Percentiles rank a stretch among this genome's conserved stretches.
phyloP scores from a whole-genome alignment of 2,113 vertebrate species.

The Colossoma macropomum region DNA sequence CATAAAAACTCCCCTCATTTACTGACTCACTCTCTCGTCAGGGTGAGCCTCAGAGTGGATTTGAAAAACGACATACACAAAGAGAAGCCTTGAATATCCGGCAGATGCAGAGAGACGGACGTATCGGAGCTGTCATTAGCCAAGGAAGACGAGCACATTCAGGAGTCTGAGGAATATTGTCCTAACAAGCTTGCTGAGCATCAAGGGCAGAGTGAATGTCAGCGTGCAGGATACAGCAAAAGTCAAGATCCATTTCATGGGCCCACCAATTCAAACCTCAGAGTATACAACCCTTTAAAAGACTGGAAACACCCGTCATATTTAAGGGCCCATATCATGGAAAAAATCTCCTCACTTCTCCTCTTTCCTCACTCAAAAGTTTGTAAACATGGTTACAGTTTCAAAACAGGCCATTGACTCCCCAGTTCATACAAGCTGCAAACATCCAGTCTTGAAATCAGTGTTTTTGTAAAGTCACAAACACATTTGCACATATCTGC shows the following conservation, averaged over 20 bases:
- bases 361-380: no score
- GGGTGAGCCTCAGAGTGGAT: not conserved
- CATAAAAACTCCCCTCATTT: constrained; percentile 12
- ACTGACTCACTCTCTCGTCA: not conserved
- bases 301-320: no score
- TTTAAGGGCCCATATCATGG: no score
- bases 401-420: no score
- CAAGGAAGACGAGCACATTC: not conserved
- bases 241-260: not conserved
- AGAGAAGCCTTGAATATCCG: not conserved
- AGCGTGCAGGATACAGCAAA: not conserved
- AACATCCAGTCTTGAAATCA: no score
- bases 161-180: not conserved
- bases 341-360: no score
- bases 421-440: no score
- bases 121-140: not conserved
- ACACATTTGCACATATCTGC: no score
- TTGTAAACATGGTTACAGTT: no score
- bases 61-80: not conserved
- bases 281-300: no score
- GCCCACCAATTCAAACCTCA: not conserved
- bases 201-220: not conserved
- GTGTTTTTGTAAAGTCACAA: no score
- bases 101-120: not conserved
- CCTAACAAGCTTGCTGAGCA: constrained; percentile 5